Conservation (phyloP, 2,888 invertebrate genomes). For the Lithosia quadra region DNA sequence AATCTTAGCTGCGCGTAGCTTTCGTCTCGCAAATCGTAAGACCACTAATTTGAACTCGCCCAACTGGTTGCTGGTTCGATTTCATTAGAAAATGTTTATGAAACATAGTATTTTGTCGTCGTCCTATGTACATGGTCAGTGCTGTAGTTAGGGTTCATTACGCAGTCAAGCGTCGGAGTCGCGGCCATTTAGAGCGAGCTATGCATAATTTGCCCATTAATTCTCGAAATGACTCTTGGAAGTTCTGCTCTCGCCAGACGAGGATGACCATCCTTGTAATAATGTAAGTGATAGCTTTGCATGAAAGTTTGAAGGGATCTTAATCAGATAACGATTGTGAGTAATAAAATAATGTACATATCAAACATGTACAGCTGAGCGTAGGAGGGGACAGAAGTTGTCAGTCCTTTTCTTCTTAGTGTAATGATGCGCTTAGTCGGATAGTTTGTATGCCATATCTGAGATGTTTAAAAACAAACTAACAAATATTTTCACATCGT, state of each 20-base stretch:
- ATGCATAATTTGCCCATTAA: slow-evolving; percentile 85
- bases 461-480: slow-evolving; percentile 61
- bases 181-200: slow-evolving; percentile 81
- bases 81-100: slow-evolving; percentile 60
- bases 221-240: slow-evolving; percentile 81
- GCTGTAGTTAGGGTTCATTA: slow-evolving; percentile 72
- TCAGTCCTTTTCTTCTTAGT: slow-evolving; percentile 39
- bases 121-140: slow-evolving; percentile 66
- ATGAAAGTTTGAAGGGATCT: slow-evolving; percentile 68
- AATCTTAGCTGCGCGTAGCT: slow-evolving; percentile 17
- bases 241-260: slow-evolving; percentile 77
- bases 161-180: slow-evolving; percentile 73
- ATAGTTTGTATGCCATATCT: slow-evolving; percentile 32
- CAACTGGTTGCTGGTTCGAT: slow-evolving; percentile 35
- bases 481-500: slow-evolving; percentile 61
- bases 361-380: slow-evolving; percentile 18
- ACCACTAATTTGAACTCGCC: slow-evolving; percentile 40
- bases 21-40: slow-evolving; percentile 27
- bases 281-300: slow-evolving; percentile 67
- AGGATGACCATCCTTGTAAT: slow-evolving; percentile 72
- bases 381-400: slow-evolving; percentile 25
- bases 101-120: slow-evolving; percentile 66
- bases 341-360: slow-evolving; percentile 43
- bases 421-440: slow-evolving; percentile 39
- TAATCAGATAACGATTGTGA: slow-evolving; percentile 39